phyloP scores from a whole-genome alignment of 2,888 invertebrate species.

The Deladenus siricidicola region DNA sequence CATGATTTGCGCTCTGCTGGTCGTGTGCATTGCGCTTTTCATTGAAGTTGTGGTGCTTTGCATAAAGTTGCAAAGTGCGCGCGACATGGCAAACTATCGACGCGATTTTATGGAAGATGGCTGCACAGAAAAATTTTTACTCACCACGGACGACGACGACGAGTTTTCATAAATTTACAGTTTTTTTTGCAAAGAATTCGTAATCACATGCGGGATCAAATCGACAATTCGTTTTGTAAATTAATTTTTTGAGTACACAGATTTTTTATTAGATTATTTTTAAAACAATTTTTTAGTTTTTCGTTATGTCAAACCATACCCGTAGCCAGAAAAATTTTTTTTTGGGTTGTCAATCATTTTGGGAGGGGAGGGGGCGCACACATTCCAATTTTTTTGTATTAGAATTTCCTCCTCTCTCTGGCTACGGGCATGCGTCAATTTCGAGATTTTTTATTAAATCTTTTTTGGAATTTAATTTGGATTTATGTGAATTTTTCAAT shows the following conservation, averaged over 20 bases:
- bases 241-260: not conserved
- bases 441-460: not conserved
- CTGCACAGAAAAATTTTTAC: not conserved
- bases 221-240: not conserved
- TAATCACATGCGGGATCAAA: not conserved
- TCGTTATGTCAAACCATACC: constrained; percentile 7
- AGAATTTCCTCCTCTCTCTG: no score
- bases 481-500: no score
- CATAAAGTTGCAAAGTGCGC: not conserved
- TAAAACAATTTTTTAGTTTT: no score
- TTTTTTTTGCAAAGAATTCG: not conserved
- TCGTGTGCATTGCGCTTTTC: constrained; percentile 4
- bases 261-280: not conserved
- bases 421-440: no score
- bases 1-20: constrained; percentile 1
- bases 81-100: not conserved
- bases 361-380: no score
- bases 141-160: constrained; percentile 1
- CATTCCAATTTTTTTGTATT: no score
- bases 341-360: no score
- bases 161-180: no score
- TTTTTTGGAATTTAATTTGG: no score
- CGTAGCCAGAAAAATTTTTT: no score
- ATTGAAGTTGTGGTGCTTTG: not conserved
- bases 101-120: not conserved